Percentiles rank a stretch among this genome's conserved stretches.
Conservation (phyloP, 2,888 invertebrate species). For the Venusia cambrica region DNA sequence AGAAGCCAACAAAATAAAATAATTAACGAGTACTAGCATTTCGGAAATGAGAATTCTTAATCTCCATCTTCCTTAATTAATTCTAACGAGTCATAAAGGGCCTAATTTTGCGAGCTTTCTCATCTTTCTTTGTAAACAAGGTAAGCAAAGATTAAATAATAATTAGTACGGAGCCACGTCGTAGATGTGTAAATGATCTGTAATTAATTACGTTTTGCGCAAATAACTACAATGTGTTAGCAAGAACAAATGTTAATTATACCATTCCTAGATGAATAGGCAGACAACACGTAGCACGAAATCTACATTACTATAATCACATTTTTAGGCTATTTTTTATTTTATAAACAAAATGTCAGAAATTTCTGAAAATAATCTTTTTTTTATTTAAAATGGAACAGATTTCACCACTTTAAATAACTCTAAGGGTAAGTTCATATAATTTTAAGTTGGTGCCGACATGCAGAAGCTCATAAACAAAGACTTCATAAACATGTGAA, state of each 20-base stretch:
- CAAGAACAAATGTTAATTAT: slow-evolving; percentile 9
- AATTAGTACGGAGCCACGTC: slow-evolving; percentile 16
- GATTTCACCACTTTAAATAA: too few relatives aligned
- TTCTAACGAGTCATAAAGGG: slow-evolving; percentile 36
- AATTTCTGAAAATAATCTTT: too few relatives aligned
- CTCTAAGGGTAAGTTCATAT: too few relatives aligned
- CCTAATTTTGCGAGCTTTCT: slow-evolving; percentile 40
- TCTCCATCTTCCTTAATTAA: slow-evolving; percentile 36
- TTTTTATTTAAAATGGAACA: too few relatives aligned
- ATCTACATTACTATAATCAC: neutral
- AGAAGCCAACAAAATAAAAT: slow-evolving; percentile 15
- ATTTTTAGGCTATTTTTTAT: too few relatives aligned
- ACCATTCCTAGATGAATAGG: slow-evolving; percentile 1
- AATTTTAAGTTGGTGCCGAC: too few relatives aligned
- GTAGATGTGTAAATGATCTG: slow-evolving; percentile 32
- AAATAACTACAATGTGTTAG: slow-evolving; percentile 19
- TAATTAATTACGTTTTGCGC: slow-evolving; percentile 34
- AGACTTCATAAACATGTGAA: too few relatives aligned
- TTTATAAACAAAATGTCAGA: too few relatives aligned
- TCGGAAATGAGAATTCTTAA: slow-evolving; percentile 29
- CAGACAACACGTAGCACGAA: neutral
- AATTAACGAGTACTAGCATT: slow-evolving; percentile 22
- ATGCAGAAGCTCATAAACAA: too few relatives aligned
- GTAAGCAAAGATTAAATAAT: slow-evolving; percentile 15
- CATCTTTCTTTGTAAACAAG: slow-evolving; percentile 38